phyloP scores from a whole-genome alignment of 2,797 vertebrate species.

The Dermochelys coriacea region DNA sequence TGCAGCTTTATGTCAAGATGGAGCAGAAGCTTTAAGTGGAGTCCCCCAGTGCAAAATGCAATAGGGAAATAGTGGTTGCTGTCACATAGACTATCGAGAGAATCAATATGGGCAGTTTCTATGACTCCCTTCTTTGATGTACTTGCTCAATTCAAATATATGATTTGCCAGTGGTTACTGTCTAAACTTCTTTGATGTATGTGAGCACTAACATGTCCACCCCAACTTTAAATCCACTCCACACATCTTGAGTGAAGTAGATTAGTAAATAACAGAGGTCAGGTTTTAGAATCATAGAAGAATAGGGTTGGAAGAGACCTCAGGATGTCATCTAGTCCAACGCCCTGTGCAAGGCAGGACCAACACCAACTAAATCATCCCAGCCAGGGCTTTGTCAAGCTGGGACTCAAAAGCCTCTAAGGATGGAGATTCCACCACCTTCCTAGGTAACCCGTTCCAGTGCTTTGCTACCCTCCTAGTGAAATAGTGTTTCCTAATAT shows the following conservation, averaged over 20 bases:
- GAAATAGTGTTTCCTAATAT: too few relatives aligned
- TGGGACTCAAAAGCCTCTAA: too few relatives aligned
- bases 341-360: too few relatives aligned
- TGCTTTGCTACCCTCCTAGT: too few relatives aligned
- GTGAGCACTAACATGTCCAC: not conserved
- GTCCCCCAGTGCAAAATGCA: not conserved
- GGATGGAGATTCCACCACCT: too few relatives aligned
- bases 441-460: too few relatives aligned
- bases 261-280: rapidly evolving
- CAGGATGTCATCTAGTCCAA: too few relatives aligned
- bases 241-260: not conserved
- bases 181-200: not conserved
- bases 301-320: too few relatives aligned
- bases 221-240: not conserved
- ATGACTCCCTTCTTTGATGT: not conserved
- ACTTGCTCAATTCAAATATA: not conserved
- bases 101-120: not conserved
- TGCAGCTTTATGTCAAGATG: not conserved
- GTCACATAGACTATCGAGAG: not conserved
- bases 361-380: too few relatives aligned
- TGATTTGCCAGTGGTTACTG: not conserved
- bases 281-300: not conserved
- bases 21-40: not conserved
- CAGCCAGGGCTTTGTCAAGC: too few relatives aligned
- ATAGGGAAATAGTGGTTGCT: not conserved